Base-by-base conservation (phyloP, 2,113 vertebrate species). In the Heterotis niloticus region DNA sequence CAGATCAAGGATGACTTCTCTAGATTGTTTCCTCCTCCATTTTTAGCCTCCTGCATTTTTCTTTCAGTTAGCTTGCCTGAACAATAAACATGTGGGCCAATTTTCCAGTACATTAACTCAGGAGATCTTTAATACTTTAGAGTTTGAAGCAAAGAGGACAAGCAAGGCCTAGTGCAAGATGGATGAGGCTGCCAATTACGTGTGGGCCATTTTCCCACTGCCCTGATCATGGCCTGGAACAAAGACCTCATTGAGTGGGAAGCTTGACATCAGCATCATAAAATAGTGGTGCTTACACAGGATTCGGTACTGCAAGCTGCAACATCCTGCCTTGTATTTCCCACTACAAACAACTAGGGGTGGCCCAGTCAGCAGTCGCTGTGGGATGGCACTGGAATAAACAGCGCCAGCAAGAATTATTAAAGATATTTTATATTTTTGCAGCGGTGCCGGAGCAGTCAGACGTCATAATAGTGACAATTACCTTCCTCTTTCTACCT, bases 81-180 rank as follows among this genome's bases (percentile, higher is more conserved):
- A 92, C 94, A 95, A 95, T 97, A 96, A 96, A 97, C 97, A 98
- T 95, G 96, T 95, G 95, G 94, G 94, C 94, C 95, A 99, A 98
- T 98, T 98, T 98, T 99, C 96, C 97, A 98, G 96, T 93, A 95
- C 96, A 97, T 99, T 99, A 99, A 98, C 96, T 93, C 91, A 79
- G 92, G 93, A 95, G 93, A 95, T 95, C 94, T 96, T 95, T 93
- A 92, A 94, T 94, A 92, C 93, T 92, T 93, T 88, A 88, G 89
- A 89, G 89, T 90, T 92, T 86, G 87, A 88, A 87, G 89, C 88
- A 92, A 90, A 89, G 90, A 66, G 91, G 90, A 89, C 91, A 44
- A 62, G 93, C 90, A 88, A 92, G 91, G 94, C 90, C 90, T 89
- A 89, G 85, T 83, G 78, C 92, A 96, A 98, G 96, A 98, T 96